These are phyloP conservation scores for Neosalanx taihuensis DNA, from an alignment of 2,797 vertebrate genomes.

Conservation along the genomic window DNA sequence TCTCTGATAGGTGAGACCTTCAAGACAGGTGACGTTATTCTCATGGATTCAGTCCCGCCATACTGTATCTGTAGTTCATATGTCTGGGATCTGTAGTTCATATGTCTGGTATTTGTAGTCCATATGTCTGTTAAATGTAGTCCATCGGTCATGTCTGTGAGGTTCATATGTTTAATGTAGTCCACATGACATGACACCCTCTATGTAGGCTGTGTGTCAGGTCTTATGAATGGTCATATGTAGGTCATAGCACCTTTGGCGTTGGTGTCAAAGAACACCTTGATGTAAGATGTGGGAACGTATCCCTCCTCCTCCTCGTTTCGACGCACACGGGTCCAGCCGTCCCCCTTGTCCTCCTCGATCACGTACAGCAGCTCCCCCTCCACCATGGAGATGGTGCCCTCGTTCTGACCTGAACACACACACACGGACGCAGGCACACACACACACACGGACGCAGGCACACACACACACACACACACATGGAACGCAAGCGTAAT, in stretches of 20 bases:
- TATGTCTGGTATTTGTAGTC: neutral
- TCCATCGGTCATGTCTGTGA: neutral
- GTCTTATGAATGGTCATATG: conserved; percentile 35
- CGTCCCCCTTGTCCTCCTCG: conserved; percentile 97
- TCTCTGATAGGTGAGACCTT: neutral
- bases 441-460: neutral
- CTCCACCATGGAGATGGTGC: conserved; percentile 94
- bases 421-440: neutral
- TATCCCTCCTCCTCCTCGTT: conserved; percentile 97
- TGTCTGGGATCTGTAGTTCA: neutral
- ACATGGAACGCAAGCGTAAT: too few relatives aligned
- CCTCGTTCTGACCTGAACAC: conserved; percentile 90
- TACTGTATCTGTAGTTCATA: neutral
- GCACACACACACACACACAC: neutral
- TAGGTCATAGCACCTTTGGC: conserved; percentile 97
- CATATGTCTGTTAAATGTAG: neutral
- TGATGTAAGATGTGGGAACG: conserved; percentile 97
- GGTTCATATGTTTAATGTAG: neutral
- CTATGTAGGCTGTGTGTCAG: conserved; percentile 7
- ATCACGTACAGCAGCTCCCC: conserved; percentile 94
- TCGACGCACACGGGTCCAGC: conserved; percentile 93
- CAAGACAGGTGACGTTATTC: neutral
- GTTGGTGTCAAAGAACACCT: conserved; percentile 93
- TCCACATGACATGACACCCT: too few relatives aligned
- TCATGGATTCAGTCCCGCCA: neutral